Conservation (phyloP, 2,888 invertebrate genomes). For the Spodoptera picta region DNA sequence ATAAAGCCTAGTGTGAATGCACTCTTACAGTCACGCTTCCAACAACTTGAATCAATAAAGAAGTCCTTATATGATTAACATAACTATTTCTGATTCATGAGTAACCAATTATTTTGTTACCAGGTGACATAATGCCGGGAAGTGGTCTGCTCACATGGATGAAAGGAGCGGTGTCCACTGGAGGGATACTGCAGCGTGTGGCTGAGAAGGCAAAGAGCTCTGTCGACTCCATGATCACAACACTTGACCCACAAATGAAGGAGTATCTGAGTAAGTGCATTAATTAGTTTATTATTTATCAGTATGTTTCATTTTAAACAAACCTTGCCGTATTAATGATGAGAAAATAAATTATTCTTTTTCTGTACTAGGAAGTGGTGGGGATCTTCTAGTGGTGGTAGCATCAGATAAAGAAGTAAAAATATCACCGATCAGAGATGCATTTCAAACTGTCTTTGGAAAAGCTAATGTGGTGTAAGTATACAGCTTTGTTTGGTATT, state of each 20-base stretch:
- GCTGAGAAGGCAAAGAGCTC: constrained; percentile 94
- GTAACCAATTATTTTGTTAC: not conserved
- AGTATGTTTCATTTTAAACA: no score
- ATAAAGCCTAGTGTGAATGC: no score
- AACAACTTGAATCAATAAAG: no score
- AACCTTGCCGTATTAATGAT: no score
- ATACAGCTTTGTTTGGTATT: not conserved
- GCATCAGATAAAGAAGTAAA: constrained; percentile 94
- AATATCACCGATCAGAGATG: constrained; percentile 93
- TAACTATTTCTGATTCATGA: no score
- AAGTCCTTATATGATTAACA: no score
- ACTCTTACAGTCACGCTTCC: no score
- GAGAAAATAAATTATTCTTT: no score
- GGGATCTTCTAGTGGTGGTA: constrained; percentile 92
- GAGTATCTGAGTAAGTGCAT: constrained; percentile 93
- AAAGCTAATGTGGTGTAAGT: constrained; percentile 93
- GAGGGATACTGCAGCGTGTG: constrained; percentile 90
- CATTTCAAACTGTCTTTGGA: constrained; percentile 94
- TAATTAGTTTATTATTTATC: not conserved
- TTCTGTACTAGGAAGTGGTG: constrained; percentile 91
- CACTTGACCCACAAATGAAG: constrained; percentile 96
- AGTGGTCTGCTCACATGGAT: constrained; percentile 91
- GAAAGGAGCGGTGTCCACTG: constrained; percentile 91
- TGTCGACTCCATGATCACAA: constrained; percentile 95
- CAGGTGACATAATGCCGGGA: constrained; percentile 88